These are phyloP conservation scores for Capitella teleta DNA, from an alignment of 1,140 invertebrate genomes.

Conservation along the genomic window DNA sequence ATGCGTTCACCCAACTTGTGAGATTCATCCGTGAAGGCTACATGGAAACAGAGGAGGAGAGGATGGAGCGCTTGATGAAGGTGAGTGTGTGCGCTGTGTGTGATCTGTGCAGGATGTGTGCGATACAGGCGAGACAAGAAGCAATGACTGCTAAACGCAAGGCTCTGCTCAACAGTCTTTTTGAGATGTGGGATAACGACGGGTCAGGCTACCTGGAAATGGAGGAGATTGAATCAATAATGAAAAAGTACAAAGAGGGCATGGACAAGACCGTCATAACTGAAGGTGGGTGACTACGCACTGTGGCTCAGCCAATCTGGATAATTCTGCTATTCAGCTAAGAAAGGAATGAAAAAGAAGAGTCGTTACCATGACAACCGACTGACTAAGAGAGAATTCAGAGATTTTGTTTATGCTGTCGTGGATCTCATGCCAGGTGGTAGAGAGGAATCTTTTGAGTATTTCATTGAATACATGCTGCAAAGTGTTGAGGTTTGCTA, in stretches of 20 bases:
- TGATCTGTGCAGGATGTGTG: not conserved
- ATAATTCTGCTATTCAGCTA: conserved; percentile 1
- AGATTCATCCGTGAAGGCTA: conserved; percentile 31
- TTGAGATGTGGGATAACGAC: conserved; percentile 43
- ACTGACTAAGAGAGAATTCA: conserved; percentile 34
- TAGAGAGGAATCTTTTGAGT: conserved; percentile 26
- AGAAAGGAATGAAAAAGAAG: conserved; percentile 6
- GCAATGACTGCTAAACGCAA: conserved; percentile 28
- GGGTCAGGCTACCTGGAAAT: conserved; percentile 36
- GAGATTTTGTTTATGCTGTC: conserved; percentile 25
- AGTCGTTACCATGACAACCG: conserved; percentile 19
- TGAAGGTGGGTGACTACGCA: conserved; percentile 18
- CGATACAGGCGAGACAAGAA: conserved; percentile 26
- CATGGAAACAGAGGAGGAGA: conserved; percentile 37
- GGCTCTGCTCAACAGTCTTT: conserved; percentile 28
- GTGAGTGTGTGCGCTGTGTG: conserved; percentile 15
- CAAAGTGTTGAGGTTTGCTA: conserved; percentile 31
- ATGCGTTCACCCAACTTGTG: conserved; percentile 22
- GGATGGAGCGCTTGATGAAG: conserved; percentile 31
- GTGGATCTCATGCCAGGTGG: conserved; percentile 23
- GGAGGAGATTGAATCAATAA: conserved; percentile 31
- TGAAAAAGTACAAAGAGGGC: conserved; percentile 38
- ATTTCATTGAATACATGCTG: conserved; percentile 33
- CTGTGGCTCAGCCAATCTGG: not conserved
- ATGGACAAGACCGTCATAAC: conserved; percentile 27